Conservation (phyloP, 2,797 vertebrate species). For the Sibirionetta formosa region DNA sequence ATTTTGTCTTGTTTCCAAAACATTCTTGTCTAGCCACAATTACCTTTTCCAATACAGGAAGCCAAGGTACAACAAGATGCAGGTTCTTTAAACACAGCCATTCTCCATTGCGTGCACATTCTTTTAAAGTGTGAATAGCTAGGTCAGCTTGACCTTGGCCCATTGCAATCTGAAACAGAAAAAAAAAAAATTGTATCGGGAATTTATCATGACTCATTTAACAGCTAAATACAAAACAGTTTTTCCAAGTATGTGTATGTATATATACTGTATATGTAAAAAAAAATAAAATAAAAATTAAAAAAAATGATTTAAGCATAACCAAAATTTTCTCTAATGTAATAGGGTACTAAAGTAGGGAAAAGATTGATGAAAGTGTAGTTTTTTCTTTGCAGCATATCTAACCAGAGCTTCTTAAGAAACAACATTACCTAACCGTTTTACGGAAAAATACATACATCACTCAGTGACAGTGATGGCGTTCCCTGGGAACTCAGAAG, state of each 20-base stretch:
- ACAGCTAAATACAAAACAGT: neutral
- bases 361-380: neutral
- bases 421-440: neutral
- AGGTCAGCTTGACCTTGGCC: constrained; percentile 97
- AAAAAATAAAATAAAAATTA: neutral
- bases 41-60: constrained; percentile 95
- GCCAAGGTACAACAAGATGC: constrained; percentile 96
- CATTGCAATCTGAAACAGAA: constrained; percentile 92
- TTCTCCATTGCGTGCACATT: constrained; percentile 91
- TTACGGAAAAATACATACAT: neutral
- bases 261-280: neutral
- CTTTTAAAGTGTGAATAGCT: constrained; percentile 92
- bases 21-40: neutral
- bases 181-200: neutral
- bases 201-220: neutral
- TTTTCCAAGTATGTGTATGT: neutral
- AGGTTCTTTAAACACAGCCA: constrained; percentile 98
- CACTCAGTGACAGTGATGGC: neutral
- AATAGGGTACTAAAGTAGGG: neutral
- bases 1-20: neutral
- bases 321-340: neutral
- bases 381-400: neutral
- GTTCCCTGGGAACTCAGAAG: neutral
- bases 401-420: neutral
- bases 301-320: neutral